phyloP scores from a whole-genome alignment of 2,113 vertebrate species.

The Lasiurus borealis region DNA sequence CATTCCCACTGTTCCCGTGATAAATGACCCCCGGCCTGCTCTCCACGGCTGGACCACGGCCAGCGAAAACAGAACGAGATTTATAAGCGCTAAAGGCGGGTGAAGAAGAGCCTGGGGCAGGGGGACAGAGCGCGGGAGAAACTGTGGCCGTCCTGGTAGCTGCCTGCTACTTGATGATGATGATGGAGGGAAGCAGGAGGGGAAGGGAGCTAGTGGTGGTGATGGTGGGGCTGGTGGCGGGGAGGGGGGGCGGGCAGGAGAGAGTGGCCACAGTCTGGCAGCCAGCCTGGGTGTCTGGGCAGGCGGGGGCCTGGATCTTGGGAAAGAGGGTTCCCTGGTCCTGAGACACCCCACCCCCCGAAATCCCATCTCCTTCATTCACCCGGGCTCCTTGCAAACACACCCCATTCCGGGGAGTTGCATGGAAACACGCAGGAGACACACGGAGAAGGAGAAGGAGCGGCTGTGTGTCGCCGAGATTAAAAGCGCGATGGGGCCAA shows the following conservation, averaged over 20 bases:
- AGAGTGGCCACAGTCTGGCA: background rate
- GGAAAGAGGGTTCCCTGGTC: background rate
- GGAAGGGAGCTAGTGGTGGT: background rate
- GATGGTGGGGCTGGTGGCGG: too few relatives aligned
- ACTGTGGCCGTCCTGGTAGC: background rate
- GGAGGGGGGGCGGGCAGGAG: too few relatives aligned
- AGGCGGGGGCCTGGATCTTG: background rate
- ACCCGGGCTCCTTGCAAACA: conserved; percentile 53
- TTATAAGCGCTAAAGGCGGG: conserved; percentile 84
- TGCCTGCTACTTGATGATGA: background rate
- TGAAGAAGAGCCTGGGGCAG: conserved; percentile 83
- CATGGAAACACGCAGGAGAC: conserved; percentile 71
- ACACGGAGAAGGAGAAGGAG: conserved; percentile 79
- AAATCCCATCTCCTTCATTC: conserved; percentile 26
- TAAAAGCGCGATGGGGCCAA: conserved; percentile 88
- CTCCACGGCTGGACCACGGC: conserved; percentile 88
- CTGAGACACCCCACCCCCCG: background rate
- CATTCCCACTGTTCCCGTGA: conserved; percentile 89
- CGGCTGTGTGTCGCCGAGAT: conserved; percentile 76
- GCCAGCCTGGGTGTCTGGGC: background rate
- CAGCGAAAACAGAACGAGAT: conserved; percentile 90
- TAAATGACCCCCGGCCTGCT: conserved; percentile 88
- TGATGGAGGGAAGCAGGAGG: conserved; percentile 4
- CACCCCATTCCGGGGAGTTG: background rate
- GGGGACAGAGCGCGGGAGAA: conserved; percentile 4